phyloP scores from a whole-genome alignment of 2,113 vertebrate genomes.

The Parus major region DNA sequence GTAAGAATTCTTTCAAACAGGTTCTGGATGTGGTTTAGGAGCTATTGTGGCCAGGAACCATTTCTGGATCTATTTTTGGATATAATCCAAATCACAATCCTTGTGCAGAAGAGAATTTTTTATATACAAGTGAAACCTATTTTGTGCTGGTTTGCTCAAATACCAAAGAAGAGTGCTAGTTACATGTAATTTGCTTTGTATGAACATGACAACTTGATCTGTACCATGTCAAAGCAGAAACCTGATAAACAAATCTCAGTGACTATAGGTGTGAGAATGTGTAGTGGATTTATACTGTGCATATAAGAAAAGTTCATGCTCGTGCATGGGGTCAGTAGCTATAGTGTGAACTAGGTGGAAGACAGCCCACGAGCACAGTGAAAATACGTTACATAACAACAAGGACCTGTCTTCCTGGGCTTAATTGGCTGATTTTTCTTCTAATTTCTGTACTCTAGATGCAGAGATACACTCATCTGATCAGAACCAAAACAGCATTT shows the following conservation, averaged over 20 bases:
- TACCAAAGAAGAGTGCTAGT: rapidly evolving
- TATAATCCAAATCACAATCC: not conserved
- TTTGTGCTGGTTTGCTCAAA: not conserved
- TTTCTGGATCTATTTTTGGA: not conserved
- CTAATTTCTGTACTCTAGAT: not conserved
- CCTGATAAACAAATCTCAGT: not conserved
- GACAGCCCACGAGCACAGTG: not conserved
- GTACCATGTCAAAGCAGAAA: not conserved
- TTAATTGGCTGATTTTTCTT: not conserved
- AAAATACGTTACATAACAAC: not conserved
- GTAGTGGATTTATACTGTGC: not conserved
- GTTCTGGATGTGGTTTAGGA: not conserved
- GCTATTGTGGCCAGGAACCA: not conserved
- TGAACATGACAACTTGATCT: not conserved
- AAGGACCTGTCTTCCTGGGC: not conserved
- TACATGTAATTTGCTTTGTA: not conserved
- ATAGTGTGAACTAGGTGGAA: not conserved
- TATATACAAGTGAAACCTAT: not conserved
- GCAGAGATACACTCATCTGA: not conserved
- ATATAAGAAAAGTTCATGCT: not conserved
- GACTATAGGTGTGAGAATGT: not conserved
- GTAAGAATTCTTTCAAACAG: not conserved
- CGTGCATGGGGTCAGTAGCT: not conserved
- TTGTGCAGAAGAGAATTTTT: not conserved
- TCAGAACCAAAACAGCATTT: not conserved